These are phyloP conservation scores for Heliothis virescens DNA, from an alignment of 1,140 invertebrate genomes.

Conservation along the genomic window DNA sequence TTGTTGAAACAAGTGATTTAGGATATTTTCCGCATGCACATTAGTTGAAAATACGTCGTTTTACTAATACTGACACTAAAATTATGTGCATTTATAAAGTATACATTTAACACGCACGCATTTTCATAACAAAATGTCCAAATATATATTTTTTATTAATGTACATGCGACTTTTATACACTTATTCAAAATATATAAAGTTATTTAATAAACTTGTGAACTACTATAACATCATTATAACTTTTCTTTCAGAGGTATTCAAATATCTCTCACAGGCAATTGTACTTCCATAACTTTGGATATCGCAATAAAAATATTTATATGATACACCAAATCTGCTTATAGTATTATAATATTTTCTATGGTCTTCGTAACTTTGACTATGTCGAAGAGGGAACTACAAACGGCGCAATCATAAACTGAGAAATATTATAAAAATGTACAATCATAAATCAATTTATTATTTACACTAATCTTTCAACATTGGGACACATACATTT, in stretches of 20 bases:
- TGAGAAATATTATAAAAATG: slow-evolving; percentile 16
- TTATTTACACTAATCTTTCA: slow-evolving; percentile 36
- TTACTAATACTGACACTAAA: slow-evolving; percentile 30
- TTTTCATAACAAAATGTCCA: slow-evolving; percentile 7
- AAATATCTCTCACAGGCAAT: slow-evolving; percentile 44
- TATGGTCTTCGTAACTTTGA: slow-evolving; percentile 16
- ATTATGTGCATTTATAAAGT: slow-evolving; percentile 10
- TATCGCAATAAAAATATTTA: slow-evolving; percentile 37
- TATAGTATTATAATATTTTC: slow-evolving; percentile 22
- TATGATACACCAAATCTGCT: slow-evolving; percentile 28
- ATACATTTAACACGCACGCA: slow-evolving; percentile 8
- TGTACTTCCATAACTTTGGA: slow-evolving; percentile 46
- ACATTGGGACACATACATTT: slow-evolving; percentile 24
- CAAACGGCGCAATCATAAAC: slow-evolving; percentile 4
- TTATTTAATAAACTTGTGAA: slow-evolving; percentile 41
- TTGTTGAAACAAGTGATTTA: slow-evolving; percentile 41
- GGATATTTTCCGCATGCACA: slow-evolving; percentile 22
- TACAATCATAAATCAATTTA: not conserved
- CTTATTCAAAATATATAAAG: slow-evolving; percentile 29
- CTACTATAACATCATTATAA: slow-evolving; percentile 40
- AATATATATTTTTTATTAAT: slow-evolving; percentile 28
- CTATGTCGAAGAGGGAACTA: slow-evolving; percentile 18
- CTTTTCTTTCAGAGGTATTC: slow-evolving; percentile 37
- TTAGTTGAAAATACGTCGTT: slow-evolving; percentile 29
- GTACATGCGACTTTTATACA: slow-evolving; percentile 18